Base-by-base conservation (phyloP, 2,888 invertebrate species). In the Drosophila ustulata region DNA sequence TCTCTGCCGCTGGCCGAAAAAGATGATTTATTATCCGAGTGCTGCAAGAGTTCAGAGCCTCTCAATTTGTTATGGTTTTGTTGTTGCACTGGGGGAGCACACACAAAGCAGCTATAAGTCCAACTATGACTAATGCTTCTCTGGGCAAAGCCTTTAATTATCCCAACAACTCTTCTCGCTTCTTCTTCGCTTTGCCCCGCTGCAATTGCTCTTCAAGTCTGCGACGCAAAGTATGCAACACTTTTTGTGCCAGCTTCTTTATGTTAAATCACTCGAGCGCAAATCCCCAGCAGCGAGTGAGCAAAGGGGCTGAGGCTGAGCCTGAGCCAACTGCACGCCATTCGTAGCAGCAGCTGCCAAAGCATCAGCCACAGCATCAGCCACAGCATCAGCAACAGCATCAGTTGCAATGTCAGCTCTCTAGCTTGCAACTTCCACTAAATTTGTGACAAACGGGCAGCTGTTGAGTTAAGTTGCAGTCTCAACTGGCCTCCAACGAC, bases 1-100 rank as follows among this genome's bases (percentile, higher is more conserved):
- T 34, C 46, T 18, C n/a, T 25, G 4, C 55, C 62, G 26, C 45
- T 37, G 52, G 25, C 30, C 64, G 37, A 37, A 57, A 65, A 79
- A 78, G 70, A 85, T 85, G 87, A 85, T 85, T 87, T 87, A 85
- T 87, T 75, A 76, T 78, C 71, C 76, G 57, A 71, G 69, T 46
- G 32, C 62, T 58, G 53, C 57, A 39, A 49, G 50, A 78, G 82
- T 82, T 84, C 75, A 68, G 43, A 55, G 71, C 61, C 56, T 55
- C 66, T 53, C 82, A 76, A 86, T 85, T 86, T 82, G 78, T 82
- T 83, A 71, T 51, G 32, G 49, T 13, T 13, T n/a, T 41, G 18
- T 34, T 45, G 46, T 34, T 30, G 30, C 18, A 18, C 18, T 30
- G 6, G 25, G 26, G 18, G n/a, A 23, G 25, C n/a, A 25, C 6